Base-by-base conservation (phyloP, 2,888 invertebrate genomes). In the Chrysolina oricalcia region DNA sequence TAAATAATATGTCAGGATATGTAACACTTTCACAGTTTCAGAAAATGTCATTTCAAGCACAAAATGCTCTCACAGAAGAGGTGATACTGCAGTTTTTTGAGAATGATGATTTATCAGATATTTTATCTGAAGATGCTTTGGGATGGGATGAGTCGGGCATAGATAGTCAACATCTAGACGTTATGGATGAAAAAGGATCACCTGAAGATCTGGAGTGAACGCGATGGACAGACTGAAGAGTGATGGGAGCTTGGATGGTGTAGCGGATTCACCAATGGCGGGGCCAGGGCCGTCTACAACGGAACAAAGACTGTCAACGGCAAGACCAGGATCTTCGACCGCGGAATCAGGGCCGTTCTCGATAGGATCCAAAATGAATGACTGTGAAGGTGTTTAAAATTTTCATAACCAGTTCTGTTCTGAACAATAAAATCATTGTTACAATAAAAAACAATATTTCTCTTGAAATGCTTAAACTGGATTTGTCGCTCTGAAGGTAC, bases 291-390 rank as follows among this genome's bases (percentile, higher is more conserved):
- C n/a, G n/a, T n/a, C n/a, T n/a, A 8, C 50, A 53, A 5, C 17
- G 50, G 19, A 53, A 19, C 50, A 53, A 53, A 53, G 50, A 4
- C 50, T 53, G 50, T 53, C 50, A 53, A 53, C 50, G 17, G 50
- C 50, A 53, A 53, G 50, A 53, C 50, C 50, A 53, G 50, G 50
- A 53, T 19, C 50, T 19, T 8, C 50, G 17, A 53, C 50, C 17
- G 19, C 5, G 11, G 19, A 19, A 53, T 53, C 50, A 17, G 50
- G 3, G 50, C 50, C 50, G 50, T 4, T 11, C 11, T 17, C 11
- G 50, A 19, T 5, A 19, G 50, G 17, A 53, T 19, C 19, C 17
- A 53, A 53, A n/a, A n/a, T n/a, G n/a, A n/a, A n/a, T n/a, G n/a
- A n/a, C n/a, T n/a, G n/a, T n/a, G n/a, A n/a, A n/a, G n/a, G n/a